Evolutionary conservation across 2,113 vertebrate species (phyloP).

Genomic region (Pterophyllum scalare): DNA sequence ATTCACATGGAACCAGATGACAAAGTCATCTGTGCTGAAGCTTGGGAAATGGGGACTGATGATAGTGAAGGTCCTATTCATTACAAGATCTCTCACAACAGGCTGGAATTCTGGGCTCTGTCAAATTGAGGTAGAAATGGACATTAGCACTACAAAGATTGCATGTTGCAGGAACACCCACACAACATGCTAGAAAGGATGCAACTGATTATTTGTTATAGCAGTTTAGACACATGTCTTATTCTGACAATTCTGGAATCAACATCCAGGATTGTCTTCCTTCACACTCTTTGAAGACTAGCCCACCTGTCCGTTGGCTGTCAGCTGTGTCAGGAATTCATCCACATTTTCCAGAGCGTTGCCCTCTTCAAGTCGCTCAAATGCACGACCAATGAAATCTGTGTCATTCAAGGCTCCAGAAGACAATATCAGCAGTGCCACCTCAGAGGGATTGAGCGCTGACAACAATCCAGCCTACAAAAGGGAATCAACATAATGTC

Average conservation of each 20-base stretch:
- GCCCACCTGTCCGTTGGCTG: conserved; percentile 20
- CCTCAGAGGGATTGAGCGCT: too few species aligned
- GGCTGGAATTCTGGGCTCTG: conserved; percentile 14
- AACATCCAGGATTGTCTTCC: background rate
- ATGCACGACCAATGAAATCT: too few species aligned
- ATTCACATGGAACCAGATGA: conserved; percentile 37
- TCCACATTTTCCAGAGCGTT: conserved; percentile 31
- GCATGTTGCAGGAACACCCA: background rate
- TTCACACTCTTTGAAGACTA: background rate
- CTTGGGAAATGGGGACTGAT: conserved; percentile 17
- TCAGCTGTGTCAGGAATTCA: conserved; percentile 1
- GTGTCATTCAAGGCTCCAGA: too few species aligned
- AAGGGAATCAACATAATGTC: too few species aligned
- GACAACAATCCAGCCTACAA: too few species aligned
- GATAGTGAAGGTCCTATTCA: conserved; percentile 64
- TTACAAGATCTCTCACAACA: conserved; percentile 39
- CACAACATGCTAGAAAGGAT: background rate
- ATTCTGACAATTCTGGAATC: too few species aligned
- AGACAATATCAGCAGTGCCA: too few species aligned
- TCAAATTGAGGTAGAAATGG: background rate
- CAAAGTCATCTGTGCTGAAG: conserved; percentile 1
- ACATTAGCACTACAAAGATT: too few species aligned
- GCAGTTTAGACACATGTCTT: too few species aligned
- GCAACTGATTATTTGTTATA: background rate
- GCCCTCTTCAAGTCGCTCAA: too few species aligned